Percentiles rank a stretch among this genome's conserved stretches.
These are phyloP conservation scores for Salvelinus sp. DNA, from an alignment of 2,113 vertebrate genomes.

Conservation along the genomic window DNA sequence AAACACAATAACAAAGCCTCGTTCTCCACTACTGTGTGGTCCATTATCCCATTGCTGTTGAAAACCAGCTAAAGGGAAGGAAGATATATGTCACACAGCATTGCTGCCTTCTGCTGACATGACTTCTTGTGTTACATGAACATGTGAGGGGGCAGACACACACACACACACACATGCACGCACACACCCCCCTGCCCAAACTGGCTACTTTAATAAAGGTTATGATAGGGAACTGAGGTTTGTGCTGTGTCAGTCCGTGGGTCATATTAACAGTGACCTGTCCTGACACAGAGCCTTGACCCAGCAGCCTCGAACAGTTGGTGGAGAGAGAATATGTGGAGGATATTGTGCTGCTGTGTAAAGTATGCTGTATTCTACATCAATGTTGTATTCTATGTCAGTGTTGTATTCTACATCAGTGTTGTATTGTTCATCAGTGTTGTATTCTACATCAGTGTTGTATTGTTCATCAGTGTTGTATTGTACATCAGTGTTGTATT, in stretches of 20 bases:
- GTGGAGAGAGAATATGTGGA: background rate
- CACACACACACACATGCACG: background rate
- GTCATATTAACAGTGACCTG: background rate
- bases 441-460: no score
- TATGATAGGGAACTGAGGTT: background rate
- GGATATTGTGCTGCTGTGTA: background rate
- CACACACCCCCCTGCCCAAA: background rate
- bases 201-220: background rate
- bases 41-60: conserved; percentile 11
- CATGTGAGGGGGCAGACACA: background rate
- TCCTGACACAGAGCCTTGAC: background rate
- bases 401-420: no score
- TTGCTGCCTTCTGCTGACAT: conserved; percentile 32
- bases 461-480: no score
- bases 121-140: background rate
- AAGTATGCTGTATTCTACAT: background rate
- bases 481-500: no score
- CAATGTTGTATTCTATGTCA: no score
- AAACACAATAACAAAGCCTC: background rate
- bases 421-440: no score
- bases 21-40: no score
- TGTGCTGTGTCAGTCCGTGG: background rate
- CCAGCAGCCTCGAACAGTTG: background rate
- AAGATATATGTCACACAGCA: no score
- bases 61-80: conserved; percentile 3